Conservation (phyloP, 2,888 invertebrate species). For the Drosophila longiperda region DNA sequence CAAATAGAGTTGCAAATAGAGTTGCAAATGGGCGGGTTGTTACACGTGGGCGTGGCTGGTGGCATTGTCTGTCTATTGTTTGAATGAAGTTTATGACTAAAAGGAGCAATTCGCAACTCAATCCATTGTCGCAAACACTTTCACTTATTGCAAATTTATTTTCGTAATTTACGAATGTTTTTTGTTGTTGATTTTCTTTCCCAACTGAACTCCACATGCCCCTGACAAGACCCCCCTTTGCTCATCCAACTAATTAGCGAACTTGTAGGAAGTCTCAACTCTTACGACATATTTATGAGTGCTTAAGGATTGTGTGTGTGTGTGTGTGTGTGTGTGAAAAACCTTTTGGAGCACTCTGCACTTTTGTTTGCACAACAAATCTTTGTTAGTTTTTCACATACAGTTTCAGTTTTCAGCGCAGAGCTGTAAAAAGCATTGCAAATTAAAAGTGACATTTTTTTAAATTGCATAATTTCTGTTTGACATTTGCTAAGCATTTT, state of each 20-base stretch:
- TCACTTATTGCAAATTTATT: slow-evolving; percentile 68
- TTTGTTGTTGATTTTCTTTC: slow-evolving; percentile 20
- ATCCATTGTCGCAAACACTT: slow-evolving; percentile 43
- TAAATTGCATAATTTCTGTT: slow-evolving; percentile 17
- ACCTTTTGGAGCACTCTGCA: slow-evolving; percentile 17
- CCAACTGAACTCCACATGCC: slow-evolving; percentile 27
- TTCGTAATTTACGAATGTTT: slow-evolving; percentile 54
- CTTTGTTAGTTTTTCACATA: slow-evolving; percentile 27
- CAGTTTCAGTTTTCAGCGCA: slow-evolving; percentile 13
- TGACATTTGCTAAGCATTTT: background rate
- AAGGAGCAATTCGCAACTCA: background rate
- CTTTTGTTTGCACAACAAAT: slow-evolving; percentile 40
- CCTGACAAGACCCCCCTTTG: background rate
- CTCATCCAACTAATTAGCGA: background rate
- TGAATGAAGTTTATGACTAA: slow-evolving; percentile 5
- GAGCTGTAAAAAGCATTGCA: slow-evolving; percentile 19
- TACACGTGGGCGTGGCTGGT: slow-evolving; percentile 41
- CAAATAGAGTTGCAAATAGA: slow-evolving; percentile 18
- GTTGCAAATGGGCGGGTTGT: background rate
- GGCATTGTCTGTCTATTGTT: slow-evolving; percentile 22
- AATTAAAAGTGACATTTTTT: slow-evolving; percentile 7
- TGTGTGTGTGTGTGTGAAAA: slow-evolving; percentile 33
- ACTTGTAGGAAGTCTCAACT: slow-evolving; percentile 23
- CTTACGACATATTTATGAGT: slow-evolving; percentile 2
- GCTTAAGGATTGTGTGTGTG: slow-evolving; percentile 8